phyloP scores from a whole-genome alignment of 2,888 invertebrate species.

The Drepanosiphum platanoidis region DNA sequence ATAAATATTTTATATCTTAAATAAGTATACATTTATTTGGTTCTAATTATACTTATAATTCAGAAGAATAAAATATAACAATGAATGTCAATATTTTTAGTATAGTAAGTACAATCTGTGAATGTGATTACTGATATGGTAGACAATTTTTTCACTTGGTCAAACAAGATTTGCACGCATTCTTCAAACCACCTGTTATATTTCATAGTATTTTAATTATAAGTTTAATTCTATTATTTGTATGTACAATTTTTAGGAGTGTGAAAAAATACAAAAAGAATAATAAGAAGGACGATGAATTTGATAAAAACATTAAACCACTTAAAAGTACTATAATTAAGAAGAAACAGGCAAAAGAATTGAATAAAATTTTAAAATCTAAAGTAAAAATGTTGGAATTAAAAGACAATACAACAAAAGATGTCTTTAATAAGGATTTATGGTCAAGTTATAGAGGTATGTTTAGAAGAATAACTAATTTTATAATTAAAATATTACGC shows the following conservation, averaged over 20 bases:
- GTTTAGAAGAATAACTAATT: background rate
- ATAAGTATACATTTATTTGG: too few species aligned
- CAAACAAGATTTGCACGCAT: too few species aligned
- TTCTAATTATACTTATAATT: too few species aligned
- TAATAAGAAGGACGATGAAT: conserved; percentile 33
- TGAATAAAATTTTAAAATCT: conserved; percentile 48
- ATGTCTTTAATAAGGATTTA: conserved; percentile 54
- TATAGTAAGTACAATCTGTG: too few species aligned
- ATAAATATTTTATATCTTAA: too few species aligned
- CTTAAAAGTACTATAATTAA: conserved; percentile 33
- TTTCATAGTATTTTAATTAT: too few species aligned
- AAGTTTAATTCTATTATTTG: too few species aligned
- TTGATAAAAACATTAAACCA: conserved; percentile 55
- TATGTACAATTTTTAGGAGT: conserved; percentile 29
- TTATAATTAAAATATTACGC: background rate
- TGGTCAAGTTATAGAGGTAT: conserved; percentile 58
- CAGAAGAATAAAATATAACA: too few species aligned
- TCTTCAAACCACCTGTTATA: too few species aligned
- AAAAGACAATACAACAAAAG: conserved; percentile 35
- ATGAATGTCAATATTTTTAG: too few species aligned
- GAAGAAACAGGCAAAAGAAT: conserved; percentile 41
- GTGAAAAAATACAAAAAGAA: conserved; percentile 40
- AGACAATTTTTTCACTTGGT: too few species aligned
- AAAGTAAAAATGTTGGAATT: conserved; percentile 48
- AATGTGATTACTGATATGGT: too few species aligned